phyloP scores from a whole-genome alignment of 1,140 invertebrate species.

The Drosophila ironensis region DNA sequence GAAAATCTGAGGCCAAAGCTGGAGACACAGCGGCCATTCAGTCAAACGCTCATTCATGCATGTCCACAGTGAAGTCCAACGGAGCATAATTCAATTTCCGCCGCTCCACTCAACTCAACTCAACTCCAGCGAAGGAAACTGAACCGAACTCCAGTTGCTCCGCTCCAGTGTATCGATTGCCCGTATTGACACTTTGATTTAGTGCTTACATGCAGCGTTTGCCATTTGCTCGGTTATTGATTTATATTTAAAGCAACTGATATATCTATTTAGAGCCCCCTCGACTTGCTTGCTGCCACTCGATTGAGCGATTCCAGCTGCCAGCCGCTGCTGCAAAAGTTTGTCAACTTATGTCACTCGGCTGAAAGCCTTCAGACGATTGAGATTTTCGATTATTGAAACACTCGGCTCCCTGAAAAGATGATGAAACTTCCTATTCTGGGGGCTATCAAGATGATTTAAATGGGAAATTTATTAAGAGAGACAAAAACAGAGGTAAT shows the following conservation, averaged over 20 bases:
- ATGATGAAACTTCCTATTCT: constrained; percentile 1
- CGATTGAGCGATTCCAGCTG: constrained; percentile 60
- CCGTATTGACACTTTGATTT: constrained; percentile 77
- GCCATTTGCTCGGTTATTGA: constrained; percentile 73
- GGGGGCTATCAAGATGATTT: too few species aligned
- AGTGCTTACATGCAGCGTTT: constrained; percentile 70
- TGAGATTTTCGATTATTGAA: not conserved
- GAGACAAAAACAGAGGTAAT: not conserved
- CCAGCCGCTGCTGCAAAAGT: constrained; percentile 45
- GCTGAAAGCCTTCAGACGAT: constrained; percentile 63
- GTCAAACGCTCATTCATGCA: constrained; percentile 71
- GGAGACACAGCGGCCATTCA: constrained; percentile 49
- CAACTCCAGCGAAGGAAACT: not conserved
- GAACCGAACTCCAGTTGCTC: not conserved
- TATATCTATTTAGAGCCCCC: constrained; percentile 52
- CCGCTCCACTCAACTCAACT: constrained; percentile 21
- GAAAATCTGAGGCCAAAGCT: not conserved
- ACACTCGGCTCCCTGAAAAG: too few species aligned
- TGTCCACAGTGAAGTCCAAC: constrained; percentile 38
- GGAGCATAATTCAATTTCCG: constrained; percentile 77
- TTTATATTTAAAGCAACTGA: constrained; percentile 74
- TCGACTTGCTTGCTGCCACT: constrained; percentile 22
- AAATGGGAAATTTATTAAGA: too few species aligned
- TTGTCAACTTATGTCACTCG: constrained; percentile 68
- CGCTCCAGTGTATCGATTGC: constrained; percentile 69